These are phyloP conservation scores for Hipparchia semele DNA, from an alignment of 2,888 invertebrate genomes.

Conservation along the genomic window DNA sequence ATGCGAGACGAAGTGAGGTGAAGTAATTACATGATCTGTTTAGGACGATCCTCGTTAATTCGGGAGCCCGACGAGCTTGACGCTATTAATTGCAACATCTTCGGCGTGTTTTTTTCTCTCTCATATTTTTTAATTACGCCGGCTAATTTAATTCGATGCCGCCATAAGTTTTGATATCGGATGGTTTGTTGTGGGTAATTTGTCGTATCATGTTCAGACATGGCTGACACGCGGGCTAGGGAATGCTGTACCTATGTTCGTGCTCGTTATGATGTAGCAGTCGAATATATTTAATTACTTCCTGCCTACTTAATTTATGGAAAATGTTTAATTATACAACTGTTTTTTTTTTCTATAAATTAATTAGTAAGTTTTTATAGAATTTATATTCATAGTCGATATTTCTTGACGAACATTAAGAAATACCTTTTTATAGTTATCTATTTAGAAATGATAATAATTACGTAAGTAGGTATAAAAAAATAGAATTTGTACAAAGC, in stretches of 20 bases:
- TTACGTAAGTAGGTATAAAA: no score
- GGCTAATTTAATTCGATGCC: constrained; percentile 44
- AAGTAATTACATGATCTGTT: constrained; percentile 73
- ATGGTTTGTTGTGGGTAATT: constrained; percentile 37
- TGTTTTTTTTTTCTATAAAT: no score
- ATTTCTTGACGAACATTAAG: no score
- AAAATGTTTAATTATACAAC: background rate
- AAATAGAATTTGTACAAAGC: no score
- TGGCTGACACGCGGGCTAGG: constrained; percentile 17
- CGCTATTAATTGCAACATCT: constrained; percentile 72
- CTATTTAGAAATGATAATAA: no score
- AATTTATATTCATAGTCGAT: no score
- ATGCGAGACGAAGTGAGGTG: constrained; percentile 51
- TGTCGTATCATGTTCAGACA: constrained; percentile 23
- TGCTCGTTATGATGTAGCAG: background rate
- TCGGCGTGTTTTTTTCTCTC: constrained; percentile 59
- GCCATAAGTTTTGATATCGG: constrained; percentile 42
- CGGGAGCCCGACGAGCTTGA: constrained; percentile 74
- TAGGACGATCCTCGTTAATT: constrained; percentile 69
- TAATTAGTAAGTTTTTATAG: no score
- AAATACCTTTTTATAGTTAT: no score
- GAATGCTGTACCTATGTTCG: constrained; percentile 5
- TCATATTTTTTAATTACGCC: constrained; percentile 54
- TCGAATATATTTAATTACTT: background rate
- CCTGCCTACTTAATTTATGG: background rate